Evolutionary conservation across 2,888 invertebrate genomes (phyloP).

Genomic region (Ormyrus labotus): DNA sequence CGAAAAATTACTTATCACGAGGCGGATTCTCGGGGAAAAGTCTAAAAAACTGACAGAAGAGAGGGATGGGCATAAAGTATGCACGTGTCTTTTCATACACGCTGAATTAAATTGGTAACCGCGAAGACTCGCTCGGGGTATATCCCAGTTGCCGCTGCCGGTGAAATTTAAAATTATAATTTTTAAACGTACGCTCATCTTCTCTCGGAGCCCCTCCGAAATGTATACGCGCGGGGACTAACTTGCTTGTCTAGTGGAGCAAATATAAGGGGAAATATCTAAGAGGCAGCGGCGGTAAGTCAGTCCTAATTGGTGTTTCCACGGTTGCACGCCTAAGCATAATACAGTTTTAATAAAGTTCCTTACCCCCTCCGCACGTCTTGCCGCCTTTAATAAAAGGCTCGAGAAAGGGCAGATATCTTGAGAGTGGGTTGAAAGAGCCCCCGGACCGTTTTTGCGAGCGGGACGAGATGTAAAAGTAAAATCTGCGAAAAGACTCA

Average conservation of each 20-base stretch:
- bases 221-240: slow-evolving; percentile 19
- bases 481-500: slow-evolving; percentile 46
- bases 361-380: not conserved
- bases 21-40: slow-evolving; percentile 1
- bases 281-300: slow-evolving; percentile 5
- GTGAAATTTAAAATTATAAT: slow-evolving; percentile 46
- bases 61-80: slow-evolving; percentile 5
- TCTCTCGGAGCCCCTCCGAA: not conserved
- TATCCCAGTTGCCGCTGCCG: not conserved
- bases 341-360: slow-evolving; percentile 48
- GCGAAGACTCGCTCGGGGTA: not conserved
- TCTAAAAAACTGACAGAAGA: not conserved
- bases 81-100: slow-evolving; percentile 49
- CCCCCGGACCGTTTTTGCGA: slow-evolving; percentile 1
- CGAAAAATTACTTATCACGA: slow-evolving; percentile 41
- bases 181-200: slow-evolving; percentile 41
- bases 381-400: slow-evolving; percentile 32
- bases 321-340: slow-evolving; percentile 28
- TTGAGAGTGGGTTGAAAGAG: slow-evolving; percentile 26
- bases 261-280: slow-evolving; percentile 11
- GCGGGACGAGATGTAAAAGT: slow-evolving; percentile 40
- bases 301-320: slow-evolving; percentile 46
- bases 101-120: slow-evolving; percentile 44
- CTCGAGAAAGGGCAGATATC: not conserved
- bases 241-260: not conserved